Evolutionary conservation across 1,140 invertebrate species (phyloP).

Genomic region (Hyles euphorbiae): DNA sequence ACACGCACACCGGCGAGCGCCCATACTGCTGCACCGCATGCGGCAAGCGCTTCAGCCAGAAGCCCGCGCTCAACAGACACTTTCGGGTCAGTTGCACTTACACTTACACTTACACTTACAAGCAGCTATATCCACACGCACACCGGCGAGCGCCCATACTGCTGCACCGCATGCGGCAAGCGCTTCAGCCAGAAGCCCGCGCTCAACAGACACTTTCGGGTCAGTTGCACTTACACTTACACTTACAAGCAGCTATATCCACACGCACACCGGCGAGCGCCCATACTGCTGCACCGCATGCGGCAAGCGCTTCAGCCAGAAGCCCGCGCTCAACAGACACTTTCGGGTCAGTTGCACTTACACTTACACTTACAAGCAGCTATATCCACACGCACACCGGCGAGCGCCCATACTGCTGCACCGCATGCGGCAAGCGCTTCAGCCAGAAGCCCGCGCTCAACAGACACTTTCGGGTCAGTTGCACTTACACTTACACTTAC

Average conservation of each 20-base stretch:
- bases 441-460: slow-evolving; percentile 46
- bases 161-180: slow-evolving; percentile 31
- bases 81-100: too few species aligned
- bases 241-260: too few species aligned
- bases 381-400: slow-evolving; percentile 14
- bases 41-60: slow-evolving; percentile 42
- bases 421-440: slow-evolving; percentile 36
- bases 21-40: slow-evolving; percentile 27
- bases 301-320: slow-evolving; percentile 42
- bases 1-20: slow-evolving; percentile 18
- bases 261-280: slow-evolving; percentile 18
- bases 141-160: slow-evolving; percentile 17
- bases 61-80: slow-evolving; percentile 37
- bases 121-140: slow-evolving; percentile 5
- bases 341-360: too few species aligned
- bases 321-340: slow-evolving; percentile 37
- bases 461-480: slow-evolving; percentile 3
- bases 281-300: slow-evolving; percentile 27
- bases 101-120: too few species aligned
- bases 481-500: too few species aligned
- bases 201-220: slow-evolving; percentile 24
- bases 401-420: slow-evolving; percentile 21
- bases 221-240: too few species aligned
- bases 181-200: slow-evolving; percentile 47
- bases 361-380: too few species aligned